Base-by-base conservation (phyloP, 2,888 invertebrate species). In the Sarcophaga carnaria region DNA sequence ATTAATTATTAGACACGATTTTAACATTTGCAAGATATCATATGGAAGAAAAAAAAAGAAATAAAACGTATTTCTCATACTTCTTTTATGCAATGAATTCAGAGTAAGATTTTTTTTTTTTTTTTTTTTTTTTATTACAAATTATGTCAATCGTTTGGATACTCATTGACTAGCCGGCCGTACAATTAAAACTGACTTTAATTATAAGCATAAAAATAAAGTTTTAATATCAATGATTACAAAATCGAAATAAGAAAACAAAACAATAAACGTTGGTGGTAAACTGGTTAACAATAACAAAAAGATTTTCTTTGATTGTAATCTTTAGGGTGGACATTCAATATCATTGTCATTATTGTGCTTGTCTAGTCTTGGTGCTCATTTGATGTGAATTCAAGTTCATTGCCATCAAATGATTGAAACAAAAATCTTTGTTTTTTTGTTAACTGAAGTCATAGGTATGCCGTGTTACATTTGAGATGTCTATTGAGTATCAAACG, bases 301-400 rank as follows among this genome's bases (percentile, higher is more conserved):
- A 20, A 14, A 63, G 20, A 20, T 17, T 64, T 54, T 25, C 4
- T 63, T 59, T 72, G n/a, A 25, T 25, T 10, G 11, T 20, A 47
- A 20, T 67, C 25, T 54, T 54, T 60, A 20, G 12, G 37, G 22
- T 49, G 22, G 25, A 60, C 14, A 27, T 47, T 4, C n/a, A 20
- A 72, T 37, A 49, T 6, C 12, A 54, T 54, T 14, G 54, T 4
- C 17, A 54, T 4, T 54, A 17, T 14, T 54, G 14, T 17, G 14
- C 2, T 54, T 27, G 6, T 47, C 11, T 20, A 74, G 67, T 75
- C n/a, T 10, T 14, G 6, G 14, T 20, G 27, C 59, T 59, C 20
- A 71, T 64, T 82, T 10, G 14, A 22, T 62, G n/a, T 62, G 17
- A 59, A 59, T 63, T 82, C 70, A 82, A 82, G 81, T 71, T 82